Evolutionary conservation across 1,140 invertebrate species (phyloP), one percentile per base, ranked within the genome.

Genomic region (Geopemphigus sp.): DNA sequence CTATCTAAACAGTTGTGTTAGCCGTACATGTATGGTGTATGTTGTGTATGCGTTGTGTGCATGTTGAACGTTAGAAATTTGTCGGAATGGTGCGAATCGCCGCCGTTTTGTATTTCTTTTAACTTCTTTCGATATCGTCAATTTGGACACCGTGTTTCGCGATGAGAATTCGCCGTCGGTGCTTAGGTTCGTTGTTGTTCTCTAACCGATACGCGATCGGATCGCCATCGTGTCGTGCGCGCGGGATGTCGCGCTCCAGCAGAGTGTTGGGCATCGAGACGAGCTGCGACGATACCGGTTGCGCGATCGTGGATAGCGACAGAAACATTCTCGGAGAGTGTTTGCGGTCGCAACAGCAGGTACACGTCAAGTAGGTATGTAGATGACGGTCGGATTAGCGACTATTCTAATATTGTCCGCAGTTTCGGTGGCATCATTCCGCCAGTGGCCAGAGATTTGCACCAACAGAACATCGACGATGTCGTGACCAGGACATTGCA

Each of bases 211-310:
- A 39, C 32, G 32, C 32, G 32, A 8, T 39, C 8, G 32, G 3
- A 39, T 8, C 32, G 8, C 8, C 32, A 8, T 8, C 32, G 32
- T 8, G 8, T 8, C 32, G 32, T 39, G 32, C 8, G 8, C 32
- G 32, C 32, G 32, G 32, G 8, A 8, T 39, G 32, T 39, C 32
- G 32, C 32, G 32, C 8, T 39, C 3, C 39, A 78, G 15, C 39
- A 78, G 24, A 63, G 83, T 84, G 61, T 86, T 98, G 81, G 97
- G 97, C 12, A 98, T 99, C 82, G 97, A 99, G 90, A 97, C 95
- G n/a, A 98, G 96, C 83, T 98, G 96, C 86, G 97, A 99, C 88
- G 97, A 99, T 85, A 98, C 97, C 5, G 96, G 94, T 70, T 92
- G 92, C 83, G 96, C 94, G 64, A 89, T 99, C 83, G 91, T 98